phyloP scores from a whole-genome alignment of 2,797 vertebrate genomes.

The Premnoplex brunnescens region DNA sequence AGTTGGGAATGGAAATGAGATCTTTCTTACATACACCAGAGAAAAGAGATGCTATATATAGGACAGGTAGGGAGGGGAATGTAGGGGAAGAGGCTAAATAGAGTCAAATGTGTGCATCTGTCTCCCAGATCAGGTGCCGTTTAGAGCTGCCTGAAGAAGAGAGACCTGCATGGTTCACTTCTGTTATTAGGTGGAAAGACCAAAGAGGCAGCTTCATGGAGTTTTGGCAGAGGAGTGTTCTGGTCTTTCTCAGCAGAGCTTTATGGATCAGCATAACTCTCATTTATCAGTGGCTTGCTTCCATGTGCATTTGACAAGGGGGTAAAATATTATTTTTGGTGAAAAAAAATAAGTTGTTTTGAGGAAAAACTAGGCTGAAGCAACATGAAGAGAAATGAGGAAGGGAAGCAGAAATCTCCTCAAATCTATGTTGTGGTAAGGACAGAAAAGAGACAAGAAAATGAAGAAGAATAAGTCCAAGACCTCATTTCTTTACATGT shows the following conservation, averaged over 20 bases:
- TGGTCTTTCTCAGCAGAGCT: neutral
- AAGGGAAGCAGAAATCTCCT: neutral
- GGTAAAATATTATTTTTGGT: neutral
- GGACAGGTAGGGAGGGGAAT: neutral
- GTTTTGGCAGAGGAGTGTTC: neutral
- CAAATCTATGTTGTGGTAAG: neutral
- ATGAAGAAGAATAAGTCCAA: neutral
- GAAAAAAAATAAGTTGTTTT: neutral
- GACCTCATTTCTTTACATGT: neutral
- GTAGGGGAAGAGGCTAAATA: neutral
- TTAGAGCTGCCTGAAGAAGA: neutral
- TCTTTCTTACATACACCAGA: neutral
- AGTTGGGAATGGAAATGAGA: neutral
- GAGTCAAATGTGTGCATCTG: neutral
- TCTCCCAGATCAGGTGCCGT: neutral
- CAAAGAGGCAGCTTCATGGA: neutral
- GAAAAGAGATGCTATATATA: neutral
- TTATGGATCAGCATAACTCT: neutral
- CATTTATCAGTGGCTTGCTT: neutral
- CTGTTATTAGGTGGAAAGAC: neutral
- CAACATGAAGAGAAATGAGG: neutral
- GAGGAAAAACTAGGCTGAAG: neutral
- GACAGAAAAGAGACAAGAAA: neutral
- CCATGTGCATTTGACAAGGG: accelerated
- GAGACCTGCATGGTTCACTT: neutral